Base-by-base conservation (phyloP, 2,113 vertebrate genomes). In the Heterotis niloticus region DNA sequence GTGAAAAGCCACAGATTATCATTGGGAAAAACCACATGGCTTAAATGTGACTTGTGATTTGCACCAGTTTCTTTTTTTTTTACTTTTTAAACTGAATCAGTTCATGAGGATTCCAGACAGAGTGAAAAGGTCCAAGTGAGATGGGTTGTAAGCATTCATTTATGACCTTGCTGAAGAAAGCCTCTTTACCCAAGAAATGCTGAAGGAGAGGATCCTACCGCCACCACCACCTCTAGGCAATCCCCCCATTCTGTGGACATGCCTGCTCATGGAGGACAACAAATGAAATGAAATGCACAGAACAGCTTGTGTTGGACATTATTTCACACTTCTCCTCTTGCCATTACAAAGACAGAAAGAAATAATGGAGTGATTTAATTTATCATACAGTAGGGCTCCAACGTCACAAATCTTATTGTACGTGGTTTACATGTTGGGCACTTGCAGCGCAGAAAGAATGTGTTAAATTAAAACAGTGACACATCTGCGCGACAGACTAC, bases 331-430 rank as follows among this genome's bases (percentile, higher is more conserved):
- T 76, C 66, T 44, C 56, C 64, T 82, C 84, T 85, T 76, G 34
- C 68, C 66, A 82, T 83, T 86, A 81, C 84, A 44, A 7, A 89
- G 89, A 90, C 85, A 85, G 86, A 85, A 88, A 87, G 84, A 87
- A 88, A 85, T 75, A 78, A 81, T 75, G 72, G 82, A 85, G 86
- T 91, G 86, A 91, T 89, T 88, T 91, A 86, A 91, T 82, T 78
- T 76, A 71, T 84, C 23, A 23, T 60, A 78, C 82, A 81, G 84
- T 44, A 7, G 7, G 2, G 2, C 34, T 44, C 34, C 34, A 44
- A 44, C 34, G 2, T 44, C 34, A 44, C 34, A 44, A 2, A 44
- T 44, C 34, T 44, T 44, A 44, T 44, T 44, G 34, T 44, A 44
- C 34, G 7, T 44, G 34, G 34, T 44, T 44, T n/a, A n/a, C 34